phyloP scores from a whole-genome alignment of 2,797 vertebrate genomes.

The Hemitrygon akajei region DNA sequence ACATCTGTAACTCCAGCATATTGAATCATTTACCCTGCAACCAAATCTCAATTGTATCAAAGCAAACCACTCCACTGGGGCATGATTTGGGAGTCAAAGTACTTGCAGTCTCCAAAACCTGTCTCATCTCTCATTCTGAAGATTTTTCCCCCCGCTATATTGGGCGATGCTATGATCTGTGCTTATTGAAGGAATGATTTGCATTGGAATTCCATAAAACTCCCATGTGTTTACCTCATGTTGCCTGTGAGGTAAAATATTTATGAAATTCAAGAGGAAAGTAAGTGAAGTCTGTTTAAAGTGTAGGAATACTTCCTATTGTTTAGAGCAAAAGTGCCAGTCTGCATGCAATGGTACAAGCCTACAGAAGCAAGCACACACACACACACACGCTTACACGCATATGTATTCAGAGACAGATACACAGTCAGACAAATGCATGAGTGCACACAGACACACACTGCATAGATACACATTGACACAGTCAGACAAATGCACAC shows the following conservation, averaged over 20 bases:
- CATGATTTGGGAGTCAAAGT: conserved; percentile 16
- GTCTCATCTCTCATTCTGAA: background rate
- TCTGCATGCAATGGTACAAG: too few species aligned
- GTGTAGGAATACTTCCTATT: background rate
- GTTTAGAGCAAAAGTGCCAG: background rate
- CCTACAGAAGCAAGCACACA: background rate
- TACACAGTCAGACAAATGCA: background rate
- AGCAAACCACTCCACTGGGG: conserved; percentile 5
- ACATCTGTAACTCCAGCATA: conserved; percentile 17
- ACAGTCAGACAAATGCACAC: background rate
- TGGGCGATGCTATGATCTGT: background rate
- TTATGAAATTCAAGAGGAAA: background rate
- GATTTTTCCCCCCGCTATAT: background rate
- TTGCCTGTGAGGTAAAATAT: background rate
- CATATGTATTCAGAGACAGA: background rate
- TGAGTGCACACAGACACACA: background rate
- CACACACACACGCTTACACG: background rate
- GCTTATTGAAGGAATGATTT: background rate
- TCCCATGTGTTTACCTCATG: background rate
- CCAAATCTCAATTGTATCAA: conserved; percentile 28
- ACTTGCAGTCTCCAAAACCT: background rate
- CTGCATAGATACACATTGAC: background rate
- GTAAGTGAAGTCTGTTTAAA: background rate
- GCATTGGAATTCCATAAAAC: background rate
- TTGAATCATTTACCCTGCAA: conserved; percentile 32